A percentile compares a stretch with the other conserved stretches of the same genome.
phyloP scores from a whole-genome alignment of 92 coral and sea anemone species.

The Parazoanthus swiftii region DNA sequence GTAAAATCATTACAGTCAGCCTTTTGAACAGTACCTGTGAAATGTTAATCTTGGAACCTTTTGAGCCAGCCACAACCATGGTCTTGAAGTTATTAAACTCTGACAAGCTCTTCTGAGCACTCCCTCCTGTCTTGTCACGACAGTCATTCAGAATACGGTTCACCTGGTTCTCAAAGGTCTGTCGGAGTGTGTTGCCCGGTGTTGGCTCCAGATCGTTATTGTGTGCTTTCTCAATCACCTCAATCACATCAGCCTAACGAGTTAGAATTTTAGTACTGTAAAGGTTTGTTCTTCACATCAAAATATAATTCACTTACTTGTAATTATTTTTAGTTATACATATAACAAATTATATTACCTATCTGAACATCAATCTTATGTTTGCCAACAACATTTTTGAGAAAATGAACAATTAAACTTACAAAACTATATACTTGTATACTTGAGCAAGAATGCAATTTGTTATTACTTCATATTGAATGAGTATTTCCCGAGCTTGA shows the following conservation, averaged over 20 bases:
- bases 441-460: too few relatives aligned
- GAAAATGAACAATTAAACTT: too few relatives aligned
- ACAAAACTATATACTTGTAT: too few relatives aligned
- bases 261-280: neutral
- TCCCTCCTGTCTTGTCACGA: slow-evolving; percentile 99
- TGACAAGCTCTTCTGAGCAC: slow-evolving; percentile 99
- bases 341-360: too few relatives aligned
- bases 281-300: neutral
- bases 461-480: too few relatives aligned
- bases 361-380: too few relatives aligned
- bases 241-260: slow-evolving; percentile 92
- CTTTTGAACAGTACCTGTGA: slow-evolving; percentile 74
- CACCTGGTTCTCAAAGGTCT: slow-evolving; percentile 99
- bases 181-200: slow-evolving; percentile 96
- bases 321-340: too few relatives aligned
- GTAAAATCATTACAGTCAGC: neutral
- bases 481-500: too few relatives aligned
- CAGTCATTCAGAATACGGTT: slow-evolving; percentile 98
- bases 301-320: too few relatives aligned
- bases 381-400: too few relatives aligned
- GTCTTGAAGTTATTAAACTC: slow-evolving; percentile 99
- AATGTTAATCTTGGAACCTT: slow-evolving; percentile 97
- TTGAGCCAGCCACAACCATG: slow-evolving; percentile 99
- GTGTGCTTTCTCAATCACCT: slow-evolving; percentile 98
- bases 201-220: slow-evolving; percentile 96